Conservation (phyloP, 1,140 invertebrate species). For the Drosophila kanapiae region DNA sequence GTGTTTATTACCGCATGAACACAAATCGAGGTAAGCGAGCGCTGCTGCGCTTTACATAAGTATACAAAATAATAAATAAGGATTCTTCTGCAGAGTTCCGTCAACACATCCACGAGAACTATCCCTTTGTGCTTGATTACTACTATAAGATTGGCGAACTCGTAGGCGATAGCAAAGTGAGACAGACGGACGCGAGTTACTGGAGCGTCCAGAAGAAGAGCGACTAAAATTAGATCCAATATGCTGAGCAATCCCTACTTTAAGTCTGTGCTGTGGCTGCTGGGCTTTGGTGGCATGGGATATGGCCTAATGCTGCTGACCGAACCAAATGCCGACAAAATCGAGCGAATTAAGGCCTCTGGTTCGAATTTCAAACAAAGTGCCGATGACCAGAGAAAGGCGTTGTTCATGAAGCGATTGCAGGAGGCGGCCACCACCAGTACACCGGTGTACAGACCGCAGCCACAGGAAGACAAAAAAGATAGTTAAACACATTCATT, state of each 20-base stretch:
- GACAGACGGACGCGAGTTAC: constrained; percentile 86
- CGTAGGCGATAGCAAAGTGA: constrained; percentile 86
- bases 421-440: constrained; percentile 64
- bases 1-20: constrained; percentile 88
- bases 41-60: constrained; percentile 66
- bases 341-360: constrained; percentile 85
- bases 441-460: constrained; percentile 50
- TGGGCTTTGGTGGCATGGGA: constrained; percentile 86
- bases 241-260: constrained; percentile 85
- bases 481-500: constrained; percentile 39
- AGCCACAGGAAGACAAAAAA: constrained; percentile 44
- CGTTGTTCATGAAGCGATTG: constrained; percentile 71
- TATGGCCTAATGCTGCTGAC: constrained; percentile 86
- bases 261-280: constrained; percentile 87
- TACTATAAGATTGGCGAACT: constrained; percentile 88
- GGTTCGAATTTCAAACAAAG: constrained; percentile 17
- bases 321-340: constrained; percentile 86
- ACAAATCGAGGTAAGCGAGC: constrained; percentile 86
- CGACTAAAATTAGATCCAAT: constrained; percentile 38
- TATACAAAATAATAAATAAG: constrained; percentile 17
- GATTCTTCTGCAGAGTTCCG: constrained; percentile 86
- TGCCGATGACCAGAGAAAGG: constrained; percentile 61
- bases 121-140: constrained; percentile 87
- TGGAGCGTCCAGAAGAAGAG: constrained; percentile 85
- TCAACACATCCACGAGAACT: constrained; percentile 87